These are phyloP conservation scores for Cladopsammia gracilis DNA, from an alignment of 64 coral and sea anemone species.

Conservation along the genomic window DNA sequence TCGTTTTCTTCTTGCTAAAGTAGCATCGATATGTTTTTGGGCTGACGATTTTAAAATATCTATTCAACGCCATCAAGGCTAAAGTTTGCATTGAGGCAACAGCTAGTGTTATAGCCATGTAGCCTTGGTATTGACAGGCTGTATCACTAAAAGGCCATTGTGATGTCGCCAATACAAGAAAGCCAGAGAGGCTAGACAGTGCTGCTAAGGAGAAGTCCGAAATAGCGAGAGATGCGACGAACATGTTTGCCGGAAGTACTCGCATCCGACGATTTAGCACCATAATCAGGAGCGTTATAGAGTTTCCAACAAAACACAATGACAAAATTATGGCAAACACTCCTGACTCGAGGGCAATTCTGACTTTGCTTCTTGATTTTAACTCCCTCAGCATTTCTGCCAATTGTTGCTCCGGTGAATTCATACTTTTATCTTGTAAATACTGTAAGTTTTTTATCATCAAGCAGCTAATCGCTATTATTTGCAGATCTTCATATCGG, in stretches of 20 bases:
- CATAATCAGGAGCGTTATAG: constrained; percentile 1
- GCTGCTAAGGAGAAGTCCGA: constrained; percentile 8
- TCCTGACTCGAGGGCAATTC: background rate
- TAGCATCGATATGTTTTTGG: background rate
- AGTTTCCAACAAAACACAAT: constrained; percentile 1
- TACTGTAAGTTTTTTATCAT: no score
- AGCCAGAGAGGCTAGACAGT: background rate
- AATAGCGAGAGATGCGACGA: constrained; percentile 4
- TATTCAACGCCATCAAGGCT: constrained; percentile 1
- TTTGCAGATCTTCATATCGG: no score
- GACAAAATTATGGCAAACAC: background rate
- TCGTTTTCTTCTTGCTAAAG: background rate
- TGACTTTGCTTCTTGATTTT: background rate
- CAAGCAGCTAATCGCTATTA: no score
- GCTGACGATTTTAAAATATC: background rate
- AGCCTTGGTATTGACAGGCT: constrained; percentile 18
- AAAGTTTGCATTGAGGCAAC: constrained; percentile 11
- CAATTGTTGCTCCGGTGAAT: background rate
- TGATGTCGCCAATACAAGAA: background rate
- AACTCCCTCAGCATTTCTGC: background rate
- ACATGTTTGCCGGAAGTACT: constrained; percentile 6
- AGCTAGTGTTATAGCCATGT: background rate
- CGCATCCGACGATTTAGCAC: background rate
- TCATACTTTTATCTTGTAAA: background rate
- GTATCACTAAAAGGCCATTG: background rate